Evolutionary conservation across 1,140 invertebrate species (phyloP).

Genomic region (Dendroctonus ponderosae): DNA sequence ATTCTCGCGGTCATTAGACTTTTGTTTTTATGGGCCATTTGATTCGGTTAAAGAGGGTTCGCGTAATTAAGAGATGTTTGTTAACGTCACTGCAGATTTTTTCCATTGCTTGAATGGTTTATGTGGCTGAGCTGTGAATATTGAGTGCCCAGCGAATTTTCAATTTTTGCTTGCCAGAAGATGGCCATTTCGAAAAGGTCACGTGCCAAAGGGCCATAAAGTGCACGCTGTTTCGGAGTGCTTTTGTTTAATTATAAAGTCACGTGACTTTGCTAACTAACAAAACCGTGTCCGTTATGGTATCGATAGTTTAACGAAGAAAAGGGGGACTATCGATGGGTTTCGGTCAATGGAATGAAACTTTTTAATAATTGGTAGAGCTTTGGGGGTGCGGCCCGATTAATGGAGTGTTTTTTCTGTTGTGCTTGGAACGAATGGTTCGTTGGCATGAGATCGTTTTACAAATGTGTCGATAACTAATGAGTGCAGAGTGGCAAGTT

Average conservation of each 20-base stretch:
- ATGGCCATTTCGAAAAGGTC: background rate
- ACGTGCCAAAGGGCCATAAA: slow-evolving; percentile 28
- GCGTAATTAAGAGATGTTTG: slow-evolving; percentile 13
- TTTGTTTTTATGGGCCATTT: slow-evolving; percentile 32
- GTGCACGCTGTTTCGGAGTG: slow-evolving; percentile 28
- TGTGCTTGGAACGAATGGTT: slow-evolving; percentile 1
- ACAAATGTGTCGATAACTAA: background rate
- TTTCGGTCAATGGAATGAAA: slow-evolving; percentile 12
- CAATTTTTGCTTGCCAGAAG: no score
- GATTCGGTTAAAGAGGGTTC: slow-evolving; percentile 8
- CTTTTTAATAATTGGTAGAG: slow-evolving; percentile 27
- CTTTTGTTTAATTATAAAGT: slow-evolving; percentile 32
- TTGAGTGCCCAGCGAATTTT: no score
- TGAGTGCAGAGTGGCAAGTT: background rate
- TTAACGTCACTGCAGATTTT: background rate
- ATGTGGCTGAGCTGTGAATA: no score
- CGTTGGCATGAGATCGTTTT: slow-evolving; percentile 3
- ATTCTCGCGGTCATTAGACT: slow-evolving; percentile 33
- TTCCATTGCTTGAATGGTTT: no score
- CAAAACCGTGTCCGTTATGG: slow-evolving; percentile 14
- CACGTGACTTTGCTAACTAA: slow-evolving; percentile 25
- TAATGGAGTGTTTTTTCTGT: slow-evolving; percentile 10
- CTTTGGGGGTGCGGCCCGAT: slow-evolving; percentile 11
- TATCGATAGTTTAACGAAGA: slow-evolving; percentile 27
- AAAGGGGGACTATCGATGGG: slow-evolving; percentile 7